phyloP scores from a whole-genome alignment of 2,888 invertebrate species.

The Drosophila paramelanica region DNA sequence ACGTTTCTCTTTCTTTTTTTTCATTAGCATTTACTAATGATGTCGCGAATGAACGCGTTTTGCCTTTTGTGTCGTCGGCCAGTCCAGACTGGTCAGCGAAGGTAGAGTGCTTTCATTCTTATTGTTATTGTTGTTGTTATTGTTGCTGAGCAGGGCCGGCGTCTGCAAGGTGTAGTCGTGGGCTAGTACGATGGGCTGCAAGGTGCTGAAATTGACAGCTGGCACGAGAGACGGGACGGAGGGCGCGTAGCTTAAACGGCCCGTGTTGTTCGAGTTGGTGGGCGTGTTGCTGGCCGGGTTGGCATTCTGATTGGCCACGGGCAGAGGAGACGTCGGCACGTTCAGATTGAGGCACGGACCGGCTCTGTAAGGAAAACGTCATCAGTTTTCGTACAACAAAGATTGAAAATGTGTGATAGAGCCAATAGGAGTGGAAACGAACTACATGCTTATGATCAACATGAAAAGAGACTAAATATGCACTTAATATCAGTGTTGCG shows the following conservation, averaged over 20 bases:
- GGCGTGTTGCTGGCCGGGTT: conserved; percentile 44
- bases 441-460: conserved; percentile 16
- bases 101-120: conserved; percentile 51
- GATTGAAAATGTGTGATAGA: conserved; percentile 5
- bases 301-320: conserved; percentile 31
- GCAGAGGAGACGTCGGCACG: conserved; percentile 39
- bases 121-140: conserved; percentile 25
- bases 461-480: conserved; percentile 4
- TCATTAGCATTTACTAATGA: conserved; percentile 47
- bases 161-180: conserved; percentile 70
- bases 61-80: conserved; percentile 66
- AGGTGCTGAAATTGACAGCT: conserved; percentile 57
- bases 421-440: conserved; percentile 45
- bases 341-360: conserved; percentile 53
- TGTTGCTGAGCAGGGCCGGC: conserved; percentile 52
- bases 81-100: conserved; percentile 63
- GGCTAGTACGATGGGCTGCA: conserved; percentile 65
- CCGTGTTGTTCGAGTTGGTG: conserved; percentile 55
- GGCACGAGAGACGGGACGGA: conserved; percentile 48
- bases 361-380: conserved; percentile 45
- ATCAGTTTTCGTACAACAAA: conserved; percentile 13
- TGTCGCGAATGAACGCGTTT: conserved; percentile 68
- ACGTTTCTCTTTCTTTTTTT: conserved; percentile 6
- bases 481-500: conserved; percentile 21
- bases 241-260: conserved; percentile 57